Base-by-base conservation (phyloP, 1,140 invertebrate species). In the Cyclina sinensis region DNA sequence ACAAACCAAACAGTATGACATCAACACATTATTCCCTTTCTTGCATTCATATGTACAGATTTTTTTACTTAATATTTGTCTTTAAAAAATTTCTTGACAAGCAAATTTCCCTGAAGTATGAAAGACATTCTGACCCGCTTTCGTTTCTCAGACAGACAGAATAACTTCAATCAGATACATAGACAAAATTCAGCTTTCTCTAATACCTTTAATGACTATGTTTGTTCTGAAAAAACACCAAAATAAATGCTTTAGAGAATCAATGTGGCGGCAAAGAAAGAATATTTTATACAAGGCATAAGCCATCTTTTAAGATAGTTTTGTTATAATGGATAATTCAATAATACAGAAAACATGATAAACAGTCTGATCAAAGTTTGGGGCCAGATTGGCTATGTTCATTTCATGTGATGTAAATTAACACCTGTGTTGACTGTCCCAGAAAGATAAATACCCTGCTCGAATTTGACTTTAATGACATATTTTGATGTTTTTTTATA, bases 191-290 rank as follows among this genome's bases (percentile, higher is more conserved):
- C 5, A 30, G 39, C 24, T 4, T 76, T 76, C 73, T 76, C 73
- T 76, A 48, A 76, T 76, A 18, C 73, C 73, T 48, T 76, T 76
- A 76, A 76, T 76, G 46, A 24, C 9, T 18, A 76, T 76, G 73
- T 76, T 51, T 76, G 73, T 76, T 16, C 73, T 1, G 73, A 27
- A 46, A 76, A 76, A 48, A n/a, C 21, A 24, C 46, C 32, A 9
- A 35, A 76, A 76, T 48, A 76, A 76, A 70, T 39, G 65, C 65
- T 70, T 37, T 5, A 46, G 73, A 48, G 46, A 76, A 76, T 48
- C 43, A 48, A 76, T 76, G 68, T 30, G 18, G 39, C 21, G 27
- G 39, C 39, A 73, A 39, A 46, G 39, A 73, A 73, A 24, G 73
- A 76, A 30, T 24, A 24, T 3, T 27, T 46, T 76, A 76, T 76